Percentiles rank a stretch among this genome's conserved stretches.
Conservation (phyloP, 2,113 vertebrate species). For the Butastur rufipennis region DNA sequence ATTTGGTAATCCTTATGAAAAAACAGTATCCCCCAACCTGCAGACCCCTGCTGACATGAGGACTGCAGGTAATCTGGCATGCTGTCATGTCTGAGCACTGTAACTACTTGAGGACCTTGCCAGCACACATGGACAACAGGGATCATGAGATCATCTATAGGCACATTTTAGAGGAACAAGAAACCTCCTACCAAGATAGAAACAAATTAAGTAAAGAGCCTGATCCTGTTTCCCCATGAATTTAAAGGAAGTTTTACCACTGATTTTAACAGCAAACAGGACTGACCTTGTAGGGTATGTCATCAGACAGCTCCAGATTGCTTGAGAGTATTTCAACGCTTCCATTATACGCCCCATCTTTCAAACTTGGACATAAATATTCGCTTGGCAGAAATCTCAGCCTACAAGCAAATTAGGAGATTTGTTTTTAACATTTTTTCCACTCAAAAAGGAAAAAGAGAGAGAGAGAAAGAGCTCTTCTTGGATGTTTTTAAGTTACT, state of each 20-base stretch:
- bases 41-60: background rate
- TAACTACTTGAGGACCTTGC: background rate
- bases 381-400: slow-evolving; percentile 32
- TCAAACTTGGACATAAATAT: slow-evolving; percentile 35
- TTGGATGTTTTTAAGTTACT: background rate
- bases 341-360: background rate
- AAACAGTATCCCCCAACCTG: background rate
- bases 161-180: background rate
- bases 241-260: background rate
- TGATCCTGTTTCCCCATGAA: background rate
- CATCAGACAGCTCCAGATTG: background rate
- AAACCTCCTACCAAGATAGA: slow-evolving; percentile 13
- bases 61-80: slow-evolving; percentile 1
- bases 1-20: background rate
- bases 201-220: background rate
- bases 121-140: slow-evolving; percentile 25
- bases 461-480: background rate
- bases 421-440: slow-evolving; percentile 14
- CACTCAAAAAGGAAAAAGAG: background rate
- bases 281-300: background rate
- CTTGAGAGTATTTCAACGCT: slow-evolving; percentile 16
- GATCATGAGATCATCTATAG: slow-evolving; percentile 29
- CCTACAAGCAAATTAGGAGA: background rate
- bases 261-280: background rate
- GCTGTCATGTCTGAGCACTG: background rate